Percentiles rank a stretch among this genome's conserved stretches.
Conservation (phyloP, 2,797 vertebrate species). For the Xenops minutus region DNA sequence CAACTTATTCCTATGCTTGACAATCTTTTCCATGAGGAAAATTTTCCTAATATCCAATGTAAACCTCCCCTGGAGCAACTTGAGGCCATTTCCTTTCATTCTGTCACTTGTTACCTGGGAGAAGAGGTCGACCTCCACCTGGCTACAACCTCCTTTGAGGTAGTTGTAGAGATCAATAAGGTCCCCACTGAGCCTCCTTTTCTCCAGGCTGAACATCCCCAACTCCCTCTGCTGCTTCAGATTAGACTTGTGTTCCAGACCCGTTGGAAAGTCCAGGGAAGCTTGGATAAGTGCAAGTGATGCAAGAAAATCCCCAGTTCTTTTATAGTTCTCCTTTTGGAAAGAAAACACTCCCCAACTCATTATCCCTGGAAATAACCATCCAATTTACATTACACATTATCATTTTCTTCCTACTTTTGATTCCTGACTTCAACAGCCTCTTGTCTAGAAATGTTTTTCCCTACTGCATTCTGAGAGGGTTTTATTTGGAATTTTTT, state of each 20-base stretch:
- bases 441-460: neutral
- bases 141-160: neutral
- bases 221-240: neutral
- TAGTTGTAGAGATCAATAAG: accelerated
- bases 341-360: neutral
- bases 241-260: neutral
- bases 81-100: neutral
- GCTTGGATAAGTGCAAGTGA: neutral
- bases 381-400: neutral
- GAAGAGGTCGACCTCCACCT: neutral
- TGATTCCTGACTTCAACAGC: neutral
- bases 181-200: neutral
- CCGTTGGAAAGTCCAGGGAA: neutral
- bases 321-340: neutral
- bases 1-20: neutral
- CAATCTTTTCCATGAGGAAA: neutral
- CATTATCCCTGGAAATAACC: neutral
- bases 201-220: neutral
- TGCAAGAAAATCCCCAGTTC: neutral
- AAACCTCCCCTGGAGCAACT: neutral
- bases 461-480: neutral
- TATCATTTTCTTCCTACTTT: neutral
- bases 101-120: neutral
- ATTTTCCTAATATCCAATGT: neutral
- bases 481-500: neutral